A percentile compares a stretch with the other conserved stretches of the same genome.
Conservation (phyloP, 2,113 vertebrate species). For the Procavia capensis region DNA sequence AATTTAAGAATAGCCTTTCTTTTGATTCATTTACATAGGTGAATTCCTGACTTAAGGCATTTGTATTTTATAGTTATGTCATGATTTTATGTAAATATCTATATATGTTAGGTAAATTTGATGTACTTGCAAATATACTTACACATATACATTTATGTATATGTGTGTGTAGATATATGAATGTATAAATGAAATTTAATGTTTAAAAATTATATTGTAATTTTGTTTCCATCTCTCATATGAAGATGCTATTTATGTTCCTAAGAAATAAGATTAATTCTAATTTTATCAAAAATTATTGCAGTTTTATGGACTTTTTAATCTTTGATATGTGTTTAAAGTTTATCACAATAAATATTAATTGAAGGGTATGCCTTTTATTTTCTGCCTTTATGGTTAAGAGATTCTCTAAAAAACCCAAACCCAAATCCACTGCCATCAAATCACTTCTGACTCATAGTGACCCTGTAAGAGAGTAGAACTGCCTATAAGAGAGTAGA, state of each 20-base stretch:
- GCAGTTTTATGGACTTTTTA: neutral
- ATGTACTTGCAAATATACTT: too few species aligned
- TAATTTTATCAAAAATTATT: neutral
- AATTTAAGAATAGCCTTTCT: neutral
- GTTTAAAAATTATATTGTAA: neutral
- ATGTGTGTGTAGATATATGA: neutral
- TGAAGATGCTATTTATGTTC: constrained; percentile 1
- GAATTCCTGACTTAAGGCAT: neutral
- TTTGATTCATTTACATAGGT: neutral
- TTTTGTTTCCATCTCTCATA: constrained; percentile 4
- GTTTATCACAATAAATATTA: constrained; percentile 22
- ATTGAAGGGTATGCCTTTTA: constrained; percentile 1
- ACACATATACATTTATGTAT: too few species aligned
- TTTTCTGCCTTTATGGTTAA: constrained; percentile 10
- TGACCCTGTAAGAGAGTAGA: too few species aligned
- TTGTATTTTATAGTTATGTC: constrained; percentile 51
- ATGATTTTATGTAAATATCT: neutral
- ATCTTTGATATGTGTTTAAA: constrained; percentile 27
- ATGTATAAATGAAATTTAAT: neutral
- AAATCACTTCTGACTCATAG: too few species aligned
- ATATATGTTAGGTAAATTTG: too few species aligned
- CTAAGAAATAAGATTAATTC: constrained; percentile 4
- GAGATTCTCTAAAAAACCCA: too few species aligned
- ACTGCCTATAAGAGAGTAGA: too few species aligned
- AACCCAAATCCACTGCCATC: too few species aligned